These are phyloP conservation scores for Camelus dromedarius DNA, from an alignment of 2,113 vertebrate species.

Conservation along the genomic window DNA sequence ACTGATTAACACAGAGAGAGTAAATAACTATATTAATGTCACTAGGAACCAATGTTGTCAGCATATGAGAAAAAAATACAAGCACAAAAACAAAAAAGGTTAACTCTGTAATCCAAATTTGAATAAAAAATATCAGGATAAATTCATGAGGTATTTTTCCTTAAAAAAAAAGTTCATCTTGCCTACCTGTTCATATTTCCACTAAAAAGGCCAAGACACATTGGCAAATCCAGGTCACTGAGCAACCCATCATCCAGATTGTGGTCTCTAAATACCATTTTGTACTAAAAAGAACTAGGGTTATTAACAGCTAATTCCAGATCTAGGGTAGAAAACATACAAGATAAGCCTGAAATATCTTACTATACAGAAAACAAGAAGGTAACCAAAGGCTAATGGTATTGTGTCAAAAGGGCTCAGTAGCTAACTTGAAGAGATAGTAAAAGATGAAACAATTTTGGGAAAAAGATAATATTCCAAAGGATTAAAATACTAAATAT, in stretches of 20 bases:
- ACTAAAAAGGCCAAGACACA: neutral
- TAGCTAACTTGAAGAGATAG: neutral
- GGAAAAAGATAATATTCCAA: neutral
- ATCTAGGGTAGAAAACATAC: neutral
- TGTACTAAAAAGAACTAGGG: neutral
- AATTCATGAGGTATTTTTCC: neutral
- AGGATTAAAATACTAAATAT: neutral
- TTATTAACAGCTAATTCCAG: neutral
- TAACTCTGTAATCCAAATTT: neutral
- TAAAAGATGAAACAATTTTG: neutral
- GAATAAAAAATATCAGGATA: slow-evolving; percentile 2
- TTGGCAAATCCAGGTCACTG: neutral
- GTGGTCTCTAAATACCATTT: slow-evolving; percentile 5
- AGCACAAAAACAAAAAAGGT: neutral
- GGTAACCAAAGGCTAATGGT: neutral
- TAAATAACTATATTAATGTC: slow-evolving; percentile 14
- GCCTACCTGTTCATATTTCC: neutral
- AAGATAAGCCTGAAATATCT: neutral
- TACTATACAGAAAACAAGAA: neutral
- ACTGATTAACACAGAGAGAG: neutral
- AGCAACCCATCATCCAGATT: neutral
- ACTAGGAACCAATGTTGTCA: slow-evolving; percentile 1
- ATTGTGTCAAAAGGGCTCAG: neutral
- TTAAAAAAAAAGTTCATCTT: neutral
- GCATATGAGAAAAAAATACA: neutral